These are phyloP conservation scores for Odontocerum albicorne DNA, from an alignment of 2,888 invertebrate species.

Conservation along the genomic window DNA sequence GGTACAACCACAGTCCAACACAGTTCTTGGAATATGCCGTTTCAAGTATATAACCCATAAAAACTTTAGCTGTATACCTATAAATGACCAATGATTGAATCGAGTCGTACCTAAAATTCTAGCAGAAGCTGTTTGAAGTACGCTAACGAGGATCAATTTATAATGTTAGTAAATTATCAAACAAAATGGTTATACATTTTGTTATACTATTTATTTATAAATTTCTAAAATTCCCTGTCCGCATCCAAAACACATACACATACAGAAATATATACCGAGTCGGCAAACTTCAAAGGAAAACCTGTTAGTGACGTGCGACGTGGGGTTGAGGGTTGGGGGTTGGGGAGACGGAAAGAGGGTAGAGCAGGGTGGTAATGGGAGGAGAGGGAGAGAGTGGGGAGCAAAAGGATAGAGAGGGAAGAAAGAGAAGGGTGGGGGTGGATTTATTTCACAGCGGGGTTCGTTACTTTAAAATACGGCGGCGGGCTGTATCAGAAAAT, in stretches of 20 bases:
- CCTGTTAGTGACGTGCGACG: slow-evolving; percentile 32
- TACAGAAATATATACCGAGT: too few relatives aligned
- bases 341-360: background rate
- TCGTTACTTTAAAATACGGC: slow-evolving; percentile 10
- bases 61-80: too few relatives aligned
- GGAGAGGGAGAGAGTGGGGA: slow-evolving; percentile 1
- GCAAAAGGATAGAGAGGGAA: background rate
- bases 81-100: too few relatives aligned
- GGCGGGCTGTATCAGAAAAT: slow-evolving; percentile 16
- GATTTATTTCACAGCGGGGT: background rate
- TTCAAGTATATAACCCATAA: too few relatives aligned
- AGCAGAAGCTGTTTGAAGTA: too few relatives aligned
- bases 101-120: too few relatives aligned
- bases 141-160: too few relatives aligned
- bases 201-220: background rate
- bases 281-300: slow-evolving; percentile 33
- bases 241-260: background rate
- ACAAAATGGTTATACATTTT: background rate
- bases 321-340: background rate
- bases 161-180: background rate
- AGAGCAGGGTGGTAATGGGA: background rate
- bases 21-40: too few relatives aligned
- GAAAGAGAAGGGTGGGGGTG: background rate
- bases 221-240: slow-evolving; percentile 2
- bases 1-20: too few relatives aligned